Percentiles rank a stretch among this genome's conserved stretches.
phyloP scores from a whole-genome alignment of 1,140 invertebrate genomes.

The Halotydeus destructor region DNA sequence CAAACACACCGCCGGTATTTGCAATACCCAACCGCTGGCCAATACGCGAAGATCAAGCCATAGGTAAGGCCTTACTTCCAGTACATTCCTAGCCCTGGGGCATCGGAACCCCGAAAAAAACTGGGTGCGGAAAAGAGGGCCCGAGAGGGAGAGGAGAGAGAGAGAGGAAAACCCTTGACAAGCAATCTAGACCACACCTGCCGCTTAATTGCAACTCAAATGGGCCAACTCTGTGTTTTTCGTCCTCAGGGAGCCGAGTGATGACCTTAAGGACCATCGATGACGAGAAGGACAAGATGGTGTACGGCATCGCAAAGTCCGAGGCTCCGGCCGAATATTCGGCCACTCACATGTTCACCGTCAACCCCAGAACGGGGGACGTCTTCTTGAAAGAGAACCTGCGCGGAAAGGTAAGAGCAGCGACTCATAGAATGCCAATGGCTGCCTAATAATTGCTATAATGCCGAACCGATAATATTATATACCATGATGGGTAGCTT shows the following conservation, averaged over 20 bases:
- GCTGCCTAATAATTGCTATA: too few species aligned
- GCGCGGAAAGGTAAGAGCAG: slow-evolving; percentile 36
- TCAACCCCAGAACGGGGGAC: slow-evolving; percentile 41
- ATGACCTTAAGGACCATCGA: neutral
- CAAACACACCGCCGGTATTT: too few species aligned
- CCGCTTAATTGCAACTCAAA: neutral
- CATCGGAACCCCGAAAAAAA: too few species aligned
- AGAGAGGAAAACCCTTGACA: too few species aligned
- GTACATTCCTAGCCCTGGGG: too few species aligned
- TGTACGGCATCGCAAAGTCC: slow-evolving; percentile 31
- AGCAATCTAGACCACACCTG: too few species aligned
- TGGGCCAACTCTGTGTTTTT: neutral
- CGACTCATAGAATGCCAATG: too few species aligned
- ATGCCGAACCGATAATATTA: neutral
- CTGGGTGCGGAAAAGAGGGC: too few species aligned
- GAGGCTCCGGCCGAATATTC: slow-evolving; percentile 28
- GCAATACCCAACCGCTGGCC: too few species aligned
- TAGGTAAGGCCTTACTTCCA: too few species aligned
- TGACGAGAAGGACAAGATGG: slow-evolving; percentile 33
- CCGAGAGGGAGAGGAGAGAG: too few species aligned
- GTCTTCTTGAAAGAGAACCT: slow-evolving; percentile 45
- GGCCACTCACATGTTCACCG: slow-evolving; percentile 36
- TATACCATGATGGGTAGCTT: slow-evolving; percentile 1
- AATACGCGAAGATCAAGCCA: too few species aligned
- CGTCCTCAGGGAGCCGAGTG: neutral